Evolutionary conservation across 2,797 vertebrate species (phyloP), one percentile per base, ranked within the genome.

Genomic region (Thamnophis elegans): DNA sequence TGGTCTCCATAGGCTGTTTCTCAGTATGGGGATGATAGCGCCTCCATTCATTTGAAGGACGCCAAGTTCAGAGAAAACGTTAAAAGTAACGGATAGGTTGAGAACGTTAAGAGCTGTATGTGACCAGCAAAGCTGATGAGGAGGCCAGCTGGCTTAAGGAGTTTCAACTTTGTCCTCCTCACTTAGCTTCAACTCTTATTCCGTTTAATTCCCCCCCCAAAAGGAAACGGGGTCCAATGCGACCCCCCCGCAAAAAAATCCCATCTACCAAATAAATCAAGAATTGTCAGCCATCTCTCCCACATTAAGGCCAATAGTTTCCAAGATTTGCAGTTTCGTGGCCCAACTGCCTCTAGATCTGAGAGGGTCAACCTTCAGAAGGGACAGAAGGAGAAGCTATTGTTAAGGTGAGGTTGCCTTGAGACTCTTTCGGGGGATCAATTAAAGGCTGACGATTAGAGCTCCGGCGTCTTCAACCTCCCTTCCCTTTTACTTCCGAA

Each of bases 151-250:
- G 47, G 47, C 47, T 51, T 51, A 51, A 51, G 47, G 47, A 20
- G 73, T 0, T 47, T 47, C 73, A 47, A 47, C 36, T 9, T 82
- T 47, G 9, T 82, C 36, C 36, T 36, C 68, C 18, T 22, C 73
- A 1, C 36, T 78, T 78, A 0, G 0, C 56, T 28, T 54, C 16
- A 25, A 47, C 85, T 54, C 22, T 9, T 54, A 59, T 42, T 22
- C 2, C 28, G 51, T 58, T 54, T 6, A 1, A 14, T 5, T 0
- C 1, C 4, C 14, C 3, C n/a, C 12, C 10, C 28, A 12, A 42
- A 59, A 3, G 5, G 55, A 16, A 11, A 87, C 51, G 90, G 90
- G 89, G 89, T 85, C 91, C 93, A 4, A 58, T 54, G 51, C 87
- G 42, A 73, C 32, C 7, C n/a, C 42, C 26, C 47, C 47, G 47